A percentile compares a stretch with the other conserved stretches of the same genome.
Evolutionary conservation across 2,113 vertebrate species (phyloP).

Genomic region (Cynoglossus semilaevis): DNA sequence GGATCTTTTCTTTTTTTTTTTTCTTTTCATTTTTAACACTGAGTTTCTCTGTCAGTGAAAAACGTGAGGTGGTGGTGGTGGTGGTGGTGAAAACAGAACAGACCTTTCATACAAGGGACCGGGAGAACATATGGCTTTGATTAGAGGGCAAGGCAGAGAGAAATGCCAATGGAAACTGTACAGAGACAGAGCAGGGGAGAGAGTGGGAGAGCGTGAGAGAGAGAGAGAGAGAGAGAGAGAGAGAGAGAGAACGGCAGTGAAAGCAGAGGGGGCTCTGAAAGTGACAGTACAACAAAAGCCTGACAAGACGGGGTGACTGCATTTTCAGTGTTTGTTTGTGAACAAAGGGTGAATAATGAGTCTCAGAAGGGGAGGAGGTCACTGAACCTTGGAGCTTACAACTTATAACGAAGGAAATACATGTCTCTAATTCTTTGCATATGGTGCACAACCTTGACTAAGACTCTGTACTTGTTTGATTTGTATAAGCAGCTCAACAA

Average conservation of each 20-base stretch:
- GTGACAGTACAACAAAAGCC: conserved; percentile 29
- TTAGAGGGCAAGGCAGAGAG: conserved; percentile 63
- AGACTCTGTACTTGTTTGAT: too few relatives aligned
- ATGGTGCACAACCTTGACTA: too few relatives aligned
- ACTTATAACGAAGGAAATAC: too few relatives aligned
- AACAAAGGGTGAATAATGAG: conserved; percentile 29
- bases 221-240: conserved; percentile 2
- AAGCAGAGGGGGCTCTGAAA: background rate
- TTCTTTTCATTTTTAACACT: conserved; percentile 11
- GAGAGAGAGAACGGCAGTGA: conserved; percentile 1
- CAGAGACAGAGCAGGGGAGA: conserved; percentile 25
- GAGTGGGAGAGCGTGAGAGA: conserved; percentile 29
- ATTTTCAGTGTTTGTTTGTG: conserved; percentile 16
- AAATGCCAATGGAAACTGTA: conserved; percentile 56
- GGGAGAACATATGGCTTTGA: conserved; percentile 73
- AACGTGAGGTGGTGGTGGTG: conserved; percentile 21
- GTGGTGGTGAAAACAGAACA: conserved; percentile 52
- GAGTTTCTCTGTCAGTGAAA: conserved; percentile 11
- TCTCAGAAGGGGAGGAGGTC: conserved; percentile 18
- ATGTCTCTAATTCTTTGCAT: too few relatives aligned
- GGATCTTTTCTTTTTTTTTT: too few relatives aligned
- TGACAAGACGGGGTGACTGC: conserved; percentile 32
- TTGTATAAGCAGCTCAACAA: too few relatives aligned
- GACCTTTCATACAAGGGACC: conserved; percentile 61
- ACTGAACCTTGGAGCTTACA: too few relatives aligned